phyloP scores from a whole-genome alignment of 2,888 invertebrate species.

The Anthrax anthrax region DNA sequence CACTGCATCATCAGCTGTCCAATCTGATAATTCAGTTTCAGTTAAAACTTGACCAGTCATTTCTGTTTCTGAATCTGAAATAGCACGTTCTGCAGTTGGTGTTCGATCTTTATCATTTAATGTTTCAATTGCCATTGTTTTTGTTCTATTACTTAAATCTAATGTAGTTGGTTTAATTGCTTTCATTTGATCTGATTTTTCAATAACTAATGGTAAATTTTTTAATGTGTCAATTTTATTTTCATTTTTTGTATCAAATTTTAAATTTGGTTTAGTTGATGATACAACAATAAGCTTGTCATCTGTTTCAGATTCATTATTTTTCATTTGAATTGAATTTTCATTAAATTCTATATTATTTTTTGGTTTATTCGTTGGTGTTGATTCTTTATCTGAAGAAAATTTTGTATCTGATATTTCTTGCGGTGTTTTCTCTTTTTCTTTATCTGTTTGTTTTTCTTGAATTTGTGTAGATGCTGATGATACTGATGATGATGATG shows the following conservation, averaged over 20 bases:
- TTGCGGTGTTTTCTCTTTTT: neutral
- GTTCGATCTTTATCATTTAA: constrained; percentile 29
- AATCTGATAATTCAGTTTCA: constrained; percentile 79
- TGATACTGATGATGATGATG: constrained; percentile 20
- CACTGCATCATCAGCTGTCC: constrained; percentile 69
- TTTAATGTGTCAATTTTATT: constrained; percentile 34
- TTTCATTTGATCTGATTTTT: constrained; percentile 19
- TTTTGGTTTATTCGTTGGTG: neutral
- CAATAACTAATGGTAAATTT: constrained; percentile 29
- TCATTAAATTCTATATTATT: neutral
- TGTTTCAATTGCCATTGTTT: constrained; percentile 14
- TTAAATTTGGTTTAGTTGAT: constrained; percentile 22
- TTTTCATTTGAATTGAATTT: neutral
- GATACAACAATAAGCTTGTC: too few species aligned
- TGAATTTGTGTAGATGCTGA: too few species aligned
- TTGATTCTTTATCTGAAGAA: neutral
- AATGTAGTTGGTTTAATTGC: constrained; percentile 25
- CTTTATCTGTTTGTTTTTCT: neutral
- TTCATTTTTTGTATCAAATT: constrained; percentile 33
- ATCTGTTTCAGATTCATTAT: too few species aligned
- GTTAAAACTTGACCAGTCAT: constrained; percentile 58
- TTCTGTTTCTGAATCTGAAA: constrained; percentile 57
- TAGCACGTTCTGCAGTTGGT: constrained; percentile 27
- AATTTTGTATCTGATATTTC: too few species aligned
- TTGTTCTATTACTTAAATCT: constrained; percentile 16